Evolutionary conservation across 1,140 invertebrate genomes (phyloP).

Genomic region (Cheumatopsyche charites): DNA sequence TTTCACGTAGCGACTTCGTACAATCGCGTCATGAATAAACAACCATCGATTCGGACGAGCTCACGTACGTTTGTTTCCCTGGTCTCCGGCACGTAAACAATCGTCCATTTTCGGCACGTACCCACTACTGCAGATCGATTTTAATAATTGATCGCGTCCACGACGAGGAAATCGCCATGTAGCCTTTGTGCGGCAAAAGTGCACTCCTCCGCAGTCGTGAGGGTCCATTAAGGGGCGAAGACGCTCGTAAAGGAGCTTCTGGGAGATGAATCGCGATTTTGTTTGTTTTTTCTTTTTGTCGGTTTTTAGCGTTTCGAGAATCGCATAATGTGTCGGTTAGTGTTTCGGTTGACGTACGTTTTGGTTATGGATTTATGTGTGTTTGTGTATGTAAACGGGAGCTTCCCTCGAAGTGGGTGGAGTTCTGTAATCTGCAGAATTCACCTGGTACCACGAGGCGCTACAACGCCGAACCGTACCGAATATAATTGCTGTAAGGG

Average conservation of each 20-base stretch:
- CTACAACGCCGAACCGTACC: conserved; percentile 41
- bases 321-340: too few species aligned
- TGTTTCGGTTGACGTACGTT: neutral
- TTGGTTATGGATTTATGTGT: conserved; percentile 1
- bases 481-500: conserved; percentile 47
- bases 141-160: conserved; percentile 8
- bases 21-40: too few species aligned
- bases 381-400: conserved; percentile 1
- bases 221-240: conserved; percentile 44
- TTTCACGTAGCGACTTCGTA: too few species aligned
- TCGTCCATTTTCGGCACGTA: conserved; percentile 1
- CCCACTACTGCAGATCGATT: neutral
- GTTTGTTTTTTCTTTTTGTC: too few species aligned
- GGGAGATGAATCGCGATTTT: neutral
- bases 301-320: too few species aligned
- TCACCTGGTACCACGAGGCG: conserved; percentile 47
- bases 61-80: too few species aligned
- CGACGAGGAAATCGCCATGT: neutral
- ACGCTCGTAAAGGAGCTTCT: too few species aligned
- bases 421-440: conserved; percentile 48
- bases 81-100: neutral
- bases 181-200: conserved; percentile 41
- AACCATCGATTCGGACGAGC: neutral
- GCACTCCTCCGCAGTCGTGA: conserved; percentile 47
- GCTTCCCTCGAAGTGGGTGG: conserved; percentile 29